phyloP scores from a whole-genome alignment of 1,140 invertebrate genomes.

The Neodiprion fabricii region DNA sequence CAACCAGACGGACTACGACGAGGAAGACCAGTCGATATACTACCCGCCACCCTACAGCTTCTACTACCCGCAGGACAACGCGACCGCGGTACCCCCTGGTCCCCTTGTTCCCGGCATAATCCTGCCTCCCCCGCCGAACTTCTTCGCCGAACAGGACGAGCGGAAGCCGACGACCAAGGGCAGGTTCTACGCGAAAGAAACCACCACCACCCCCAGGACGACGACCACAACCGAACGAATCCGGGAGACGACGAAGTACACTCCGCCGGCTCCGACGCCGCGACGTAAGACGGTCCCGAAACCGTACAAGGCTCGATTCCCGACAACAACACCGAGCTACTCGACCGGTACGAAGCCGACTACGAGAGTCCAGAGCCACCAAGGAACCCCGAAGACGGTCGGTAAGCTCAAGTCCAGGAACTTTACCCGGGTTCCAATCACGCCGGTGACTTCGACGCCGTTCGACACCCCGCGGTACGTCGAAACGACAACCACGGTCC shows the following conservation, averaged over 20 bases:
- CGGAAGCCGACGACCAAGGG: constrained; percentile 43
- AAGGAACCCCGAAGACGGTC: constrained; percentile 37
- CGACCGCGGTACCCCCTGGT: constrained; percentile 78
- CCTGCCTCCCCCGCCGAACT: constrained; percentile 84
- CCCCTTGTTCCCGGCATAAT: constrained; percentile 87
- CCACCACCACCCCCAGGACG: constrained; percentile 52
- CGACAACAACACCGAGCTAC: constrained; percentile 49
- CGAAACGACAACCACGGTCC: constrained; percentile 37
- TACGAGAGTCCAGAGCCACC: constrained; percentile 21
- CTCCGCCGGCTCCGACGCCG: constrained; percentile 36
- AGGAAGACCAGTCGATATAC: constrained; percentile 88
- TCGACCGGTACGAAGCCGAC: constrained; percentile 34
- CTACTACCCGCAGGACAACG: constrained; percentile 79
- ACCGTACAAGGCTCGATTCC: constrained; percentile 46
- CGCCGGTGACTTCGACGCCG: constrained; percentile 52
- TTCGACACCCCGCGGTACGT: constrained; percentile 41
- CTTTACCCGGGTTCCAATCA: constrained; percentile 45
- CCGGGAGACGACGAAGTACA: constrained; percentile 33
- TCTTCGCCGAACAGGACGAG: constrained; percentile 73
- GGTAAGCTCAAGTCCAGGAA: constrained; percentile 34
- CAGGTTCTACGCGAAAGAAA: constrained; percentile 47
- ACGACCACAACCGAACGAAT: constrained; percentile 27
- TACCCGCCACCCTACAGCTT: constrained; percentile 90
- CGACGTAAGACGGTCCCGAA: constrained; percentile 54
- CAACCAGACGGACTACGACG: constrained; percentile 77